Percentiles rank a stretch among this genome's conserved stretches.
These are phyloP conservation scores for Drosophila sordidula DNA, from an alignment of 2,888 invertebrate species.

Conservation along the genomic window DNA sequence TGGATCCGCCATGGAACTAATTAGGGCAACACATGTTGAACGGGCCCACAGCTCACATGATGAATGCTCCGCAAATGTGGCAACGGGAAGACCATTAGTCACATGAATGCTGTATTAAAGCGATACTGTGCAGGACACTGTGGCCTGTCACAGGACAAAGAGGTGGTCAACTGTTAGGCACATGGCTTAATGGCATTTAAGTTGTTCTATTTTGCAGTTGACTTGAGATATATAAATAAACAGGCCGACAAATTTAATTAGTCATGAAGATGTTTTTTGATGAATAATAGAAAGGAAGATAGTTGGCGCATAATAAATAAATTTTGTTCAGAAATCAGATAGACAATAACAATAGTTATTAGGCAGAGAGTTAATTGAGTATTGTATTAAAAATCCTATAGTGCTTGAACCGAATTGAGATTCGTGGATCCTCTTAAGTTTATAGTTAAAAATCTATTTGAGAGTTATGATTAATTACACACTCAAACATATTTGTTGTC, in stretches of 20 bases:
- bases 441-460: too few relatives aligned
- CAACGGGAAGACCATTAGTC: conserved; percentile 60
- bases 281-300: conserved; percentile 6
- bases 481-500: too few relatives aligned
- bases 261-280: conserved; percentile 12
- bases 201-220: conserved; percentile 15
- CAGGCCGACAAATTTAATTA: conserved; percentile 28
- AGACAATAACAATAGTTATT: too few relatives aligned
- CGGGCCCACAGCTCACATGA: conserved; percentile 48
- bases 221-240: conserved; percentile 19
- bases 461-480: too few relatives aligned
- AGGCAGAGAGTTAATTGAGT: too few relatives aligned
- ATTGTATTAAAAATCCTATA: too few relatives aligned
- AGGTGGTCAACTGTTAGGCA: conserved; percentile 24
- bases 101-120: conserved; percentile 34
- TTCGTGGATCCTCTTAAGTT: too few relatives aligned
- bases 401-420: too few relatives aligned
- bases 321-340: background rate
- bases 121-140: conserved; percentile 13
- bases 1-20: conserved; percentile 46
- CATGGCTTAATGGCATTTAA: conserved; percentile 17
- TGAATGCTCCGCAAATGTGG: conserved; percentile 61
- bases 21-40: conserved; percentile 70
- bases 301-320: background rate
- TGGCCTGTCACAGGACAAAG: conserved; percentile 9